A percentile compares a stretch with the other conserved stretches of the same genome.
Conservation (phyloP, 2,113 vertebrate species). For the Brachypodius melanocephalos region DNA sequence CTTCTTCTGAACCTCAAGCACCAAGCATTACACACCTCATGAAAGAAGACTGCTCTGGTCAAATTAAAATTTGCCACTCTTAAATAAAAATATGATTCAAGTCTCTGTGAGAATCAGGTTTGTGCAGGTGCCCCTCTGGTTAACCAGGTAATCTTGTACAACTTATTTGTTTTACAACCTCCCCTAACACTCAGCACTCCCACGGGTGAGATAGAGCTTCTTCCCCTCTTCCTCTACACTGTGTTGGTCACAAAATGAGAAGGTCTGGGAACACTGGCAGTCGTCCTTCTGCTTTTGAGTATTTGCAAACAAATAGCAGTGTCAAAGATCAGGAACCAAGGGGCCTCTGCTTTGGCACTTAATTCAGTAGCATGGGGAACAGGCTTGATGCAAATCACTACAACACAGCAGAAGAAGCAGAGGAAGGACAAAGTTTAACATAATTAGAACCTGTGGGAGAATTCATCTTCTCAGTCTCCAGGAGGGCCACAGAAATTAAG, state of each 20-base stretch:
- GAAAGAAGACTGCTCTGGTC: background rate
- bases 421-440: background rate
- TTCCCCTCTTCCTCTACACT: background rate
- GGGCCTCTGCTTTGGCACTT: background rate
- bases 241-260: background rate
- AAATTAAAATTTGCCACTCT: background rate
- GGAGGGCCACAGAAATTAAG: background rate
- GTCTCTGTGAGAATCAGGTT: background rate
- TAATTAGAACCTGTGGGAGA: background rate
- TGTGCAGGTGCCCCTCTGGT: background rate
- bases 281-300: background rate
- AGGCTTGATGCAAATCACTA: background rate
- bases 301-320: background rate
- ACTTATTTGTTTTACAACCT: background rate
- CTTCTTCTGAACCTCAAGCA: background rate
- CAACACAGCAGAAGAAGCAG: background rate
- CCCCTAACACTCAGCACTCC: background rate
- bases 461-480: background rate
- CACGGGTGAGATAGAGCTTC: background rate
- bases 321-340: background rate
- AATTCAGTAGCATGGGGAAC: background rate
- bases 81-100: background rate
- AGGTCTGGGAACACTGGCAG: background rate
- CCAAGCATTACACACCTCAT: accelerated
- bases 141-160: background rate